Evolutionary conservation across 2,797 vertebrate genomes (phyloP), one percentile per base, ranked within the genome.

Genomic region (Gorsachius magnificus): DNA sequence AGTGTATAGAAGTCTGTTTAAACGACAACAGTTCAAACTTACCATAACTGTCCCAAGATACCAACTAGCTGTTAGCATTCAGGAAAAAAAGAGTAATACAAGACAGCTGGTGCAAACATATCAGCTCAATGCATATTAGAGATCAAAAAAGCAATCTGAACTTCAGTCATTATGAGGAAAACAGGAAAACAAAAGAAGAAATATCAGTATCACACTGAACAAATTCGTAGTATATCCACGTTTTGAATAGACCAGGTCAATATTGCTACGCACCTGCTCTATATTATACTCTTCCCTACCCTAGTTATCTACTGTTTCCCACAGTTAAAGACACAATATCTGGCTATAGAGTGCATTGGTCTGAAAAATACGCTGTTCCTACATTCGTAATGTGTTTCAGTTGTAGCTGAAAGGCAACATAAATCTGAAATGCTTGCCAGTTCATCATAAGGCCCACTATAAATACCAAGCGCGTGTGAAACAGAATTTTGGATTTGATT

Each of bases 351-450:
- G 28, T 26, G 21, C 15, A 35, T 16, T 35, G 17, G 29, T 64
- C 38, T 50, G 38, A 64, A 76, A 63, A 70, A 70, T 9, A 38
- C 0, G 7, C 53, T 26, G 17, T n/a, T 84, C 38, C 57, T 38
- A 38, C 8, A 38, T 26, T 38, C 0, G 0, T 25, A 33, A 33
- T 35, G 21, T 21, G 19, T 36, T 83, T 48, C 61, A 33, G 0
- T 22, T 46, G 54, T 26, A 68, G 65, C 41, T 68, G 25, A 77
- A 35, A 72, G 13, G 41, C 12, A 79, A 48, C 16, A 24, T 12
- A 26, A 74, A 36, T 16, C 28, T 50, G 28, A 60, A 75, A 50
- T 5, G 50, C 58, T 54, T 38, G 4, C 38, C 51, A 50, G 33
- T 36, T 19, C 38, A 28, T 36, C 10, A 33, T 12, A 46, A 72